phyloP scores from a whole-genome alignment of 2,113 vertebrate species.

The Sterrhoptilus dennistouni region DNA sequence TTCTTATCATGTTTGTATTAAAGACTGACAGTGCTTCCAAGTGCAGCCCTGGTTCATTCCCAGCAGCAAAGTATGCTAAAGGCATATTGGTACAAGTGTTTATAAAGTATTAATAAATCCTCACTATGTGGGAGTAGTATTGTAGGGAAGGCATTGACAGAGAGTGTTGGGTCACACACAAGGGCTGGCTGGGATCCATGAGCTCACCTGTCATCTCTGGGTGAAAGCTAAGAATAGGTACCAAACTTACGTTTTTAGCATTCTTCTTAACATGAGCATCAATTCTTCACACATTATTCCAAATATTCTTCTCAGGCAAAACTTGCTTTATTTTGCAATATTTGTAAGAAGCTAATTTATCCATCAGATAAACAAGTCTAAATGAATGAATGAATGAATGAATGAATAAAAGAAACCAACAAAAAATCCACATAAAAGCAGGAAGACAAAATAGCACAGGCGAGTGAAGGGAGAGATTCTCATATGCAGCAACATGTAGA shows the following conservation, averaged over 20 bases:
- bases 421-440: not conserved
- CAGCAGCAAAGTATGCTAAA: not conserved
- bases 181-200: not conserved
- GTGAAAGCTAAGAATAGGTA: not conserved
- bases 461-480: not conserved
- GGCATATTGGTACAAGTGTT: not conserved
- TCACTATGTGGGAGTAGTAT: not conserved
- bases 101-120: conserved; percentile 57
- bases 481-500: not conserved
- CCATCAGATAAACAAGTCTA: not conserved
- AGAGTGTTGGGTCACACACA: not conserved
- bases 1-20: not conserved
- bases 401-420: not conserved
- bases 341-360: not conserved
- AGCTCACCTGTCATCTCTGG: conserved; percentile 13
- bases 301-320: not conserved
- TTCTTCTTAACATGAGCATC: not conserved
- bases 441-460: not conserved
- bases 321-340: not conserved
- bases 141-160: not conserved
- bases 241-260: not conserved
- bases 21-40: not conserved
- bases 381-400: not conserved
- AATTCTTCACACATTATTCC: not conserved
- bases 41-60: not conserved